A percentile compares a stretch with the other conserved stretches of the same genome.
Conservation (phyloP, 1,140 invertebrate genomes). For the Lordiphosa stackelbergi region DNA sequence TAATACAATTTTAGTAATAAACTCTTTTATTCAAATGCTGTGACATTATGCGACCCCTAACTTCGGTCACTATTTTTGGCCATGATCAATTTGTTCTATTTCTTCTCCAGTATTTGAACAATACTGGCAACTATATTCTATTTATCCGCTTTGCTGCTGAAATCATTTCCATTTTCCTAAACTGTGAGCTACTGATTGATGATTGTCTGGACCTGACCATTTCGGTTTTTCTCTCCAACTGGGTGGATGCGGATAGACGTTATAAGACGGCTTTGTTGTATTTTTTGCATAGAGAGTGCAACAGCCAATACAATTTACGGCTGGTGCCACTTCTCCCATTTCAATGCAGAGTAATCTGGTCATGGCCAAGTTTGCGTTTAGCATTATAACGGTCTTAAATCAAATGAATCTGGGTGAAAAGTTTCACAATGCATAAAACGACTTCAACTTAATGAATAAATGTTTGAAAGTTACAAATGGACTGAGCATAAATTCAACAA, state of each 20-base stretch:
- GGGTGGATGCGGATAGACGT: conserved; percentile 13
- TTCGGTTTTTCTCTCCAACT: conserved; percentile 32
- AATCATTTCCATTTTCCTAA: conserved; percentile 34
- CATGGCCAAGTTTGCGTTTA: conserved; percentile 52
- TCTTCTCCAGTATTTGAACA: conserved; percentile 21
- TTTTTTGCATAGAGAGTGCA: conserved; percentile 26
- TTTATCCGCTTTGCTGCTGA: conserved; percentile 14
- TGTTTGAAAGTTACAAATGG: no score
- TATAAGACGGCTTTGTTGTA: conserved; percentile 29
- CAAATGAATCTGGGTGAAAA: conserved; percentile 50
- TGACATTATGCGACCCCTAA: no score
- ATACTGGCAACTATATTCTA: conserved; percentile 17
- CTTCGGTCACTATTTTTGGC: no score
- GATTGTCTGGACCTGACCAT: conserved; percentile 15
- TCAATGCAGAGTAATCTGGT: conserved; percentile 48
- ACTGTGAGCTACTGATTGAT: conserved; percentile 28
- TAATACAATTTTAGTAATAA: no score
- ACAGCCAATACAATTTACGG: conserved; percentile 27
- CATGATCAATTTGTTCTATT: conserved; percentile 27
- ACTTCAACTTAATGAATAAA: no score
- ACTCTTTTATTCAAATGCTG: no score
- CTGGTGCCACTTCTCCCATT: conserved; percentile 40
- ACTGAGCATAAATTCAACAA: no score
- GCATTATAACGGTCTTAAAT: conserved; percentile 43
- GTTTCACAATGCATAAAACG: conserved; percentile 11